Base-by-base conservation (phyloP, 1,140 invertebrate genomes). In the Apis florea region DNA sequence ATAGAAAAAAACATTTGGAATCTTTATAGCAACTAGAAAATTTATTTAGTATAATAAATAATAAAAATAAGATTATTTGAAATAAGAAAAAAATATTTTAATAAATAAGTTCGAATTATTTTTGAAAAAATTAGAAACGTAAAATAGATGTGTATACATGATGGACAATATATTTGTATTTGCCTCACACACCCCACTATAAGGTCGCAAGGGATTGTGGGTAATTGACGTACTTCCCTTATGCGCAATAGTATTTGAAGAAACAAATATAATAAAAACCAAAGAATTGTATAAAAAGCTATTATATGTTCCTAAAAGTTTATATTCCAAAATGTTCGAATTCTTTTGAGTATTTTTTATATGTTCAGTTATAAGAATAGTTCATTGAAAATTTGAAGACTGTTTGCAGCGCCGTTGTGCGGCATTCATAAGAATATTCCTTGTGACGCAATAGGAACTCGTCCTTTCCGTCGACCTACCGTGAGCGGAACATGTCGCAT, bases 401-500 rank as follows among this genome's bases (percentile, higher is more conserved):
- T 49, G 72, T 49, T 26, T 26, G 77, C 76, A 89, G 83, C 86
- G 88, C 86, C 81, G 53, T 59, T 67, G 58, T 13, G 79, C 63
- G 88, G 85, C 77, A 61, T 26, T 80, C n/a, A 24, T n/a, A 11
- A 66, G 84, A 89, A 87, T 90, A 90, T 88, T 88, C 75, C 70
- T 86, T 58, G 90, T 90, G 90, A 90, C 92, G 92, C 90, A 92
- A 89, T 90, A 90, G 87, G 83, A 91, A 90, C 85, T 92, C 91
- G 94, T 95, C 95, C 95, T 96, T 96, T 96, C 95, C 95, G 95
- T 95, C 95, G 95, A 94, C 93, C 94, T 94, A 95, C 94, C 94
- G 95, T 94, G 94, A 95, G 95, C 95, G 94, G 94, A 96, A 96
- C 95, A 96, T 96, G 96, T 96, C 96, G 92, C 95, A 95, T 95